Conservation (phyloP, 2,797 vertebrate genomes). For the Lithobates pipiens region DNA sequence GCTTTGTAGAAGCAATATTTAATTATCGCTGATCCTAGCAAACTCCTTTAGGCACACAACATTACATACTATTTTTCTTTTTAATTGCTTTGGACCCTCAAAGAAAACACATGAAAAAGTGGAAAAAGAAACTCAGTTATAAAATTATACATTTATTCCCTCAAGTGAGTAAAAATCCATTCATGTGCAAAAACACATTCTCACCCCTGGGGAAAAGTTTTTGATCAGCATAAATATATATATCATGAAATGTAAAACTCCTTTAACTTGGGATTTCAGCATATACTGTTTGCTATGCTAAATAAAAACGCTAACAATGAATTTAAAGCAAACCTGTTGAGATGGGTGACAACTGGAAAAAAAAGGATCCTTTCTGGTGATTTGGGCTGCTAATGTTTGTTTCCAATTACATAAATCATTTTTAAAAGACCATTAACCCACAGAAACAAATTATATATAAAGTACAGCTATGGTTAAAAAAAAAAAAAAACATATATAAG, state of each 20-base stretch:
- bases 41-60: slow-evolving; percentile 16
- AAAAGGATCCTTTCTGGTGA: too few species aligned
- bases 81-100: slow-evolving; percentile 42
- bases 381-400: too few species aligned
- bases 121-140: background rate
- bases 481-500: too few species aligned
- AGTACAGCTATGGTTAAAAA: too few species aligned
- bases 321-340: too few species aligned
- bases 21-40: slow-evolving; percentile 2
- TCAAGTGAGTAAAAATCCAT: slow-evolving; percentile 11
- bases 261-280: background rate
- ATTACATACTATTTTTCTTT: slow-evolving; percentile 45
- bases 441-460: too few species aligned
- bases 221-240: slow-evolving; percentile 1
- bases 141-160: slow-evolving; percentile 30
- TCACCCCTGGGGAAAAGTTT: slow-evolving; percentile 16
- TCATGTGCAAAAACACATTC: slow-evolving; percentile 20
- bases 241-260: background rate
- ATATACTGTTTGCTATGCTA: background rate
- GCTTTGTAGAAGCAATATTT: slow-evolving; percentile 12
- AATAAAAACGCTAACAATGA: too few species aligned
- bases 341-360: too few species aligned
- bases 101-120: slow-evolving; percentile 16
- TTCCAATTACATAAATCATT: too few species aligned
- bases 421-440: too few species aligned